A percentile compares a stretch with the other conserved stretches of the same genome.
These are phyloP conservation scores for Orchesellides sinensis DNA, from an alignment of 2,888 invertebrate genomes.

Conservation along the genomic window DNA sequence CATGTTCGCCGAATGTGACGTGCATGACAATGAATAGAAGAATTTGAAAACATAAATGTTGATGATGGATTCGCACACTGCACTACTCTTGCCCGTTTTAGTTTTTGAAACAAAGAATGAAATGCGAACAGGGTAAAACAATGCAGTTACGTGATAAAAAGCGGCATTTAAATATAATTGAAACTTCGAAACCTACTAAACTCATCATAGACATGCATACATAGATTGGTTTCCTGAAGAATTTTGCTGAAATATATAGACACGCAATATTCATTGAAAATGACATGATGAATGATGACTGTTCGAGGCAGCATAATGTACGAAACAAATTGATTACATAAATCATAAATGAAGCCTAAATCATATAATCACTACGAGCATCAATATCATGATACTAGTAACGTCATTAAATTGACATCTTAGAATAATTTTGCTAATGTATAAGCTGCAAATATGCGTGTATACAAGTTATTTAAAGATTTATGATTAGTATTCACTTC, in stretches of 20 bases:
- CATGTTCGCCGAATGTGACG: conserved; percentile 25
- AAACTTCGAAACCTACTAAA: not conserved
- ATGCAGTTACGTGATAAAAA: not conserved
- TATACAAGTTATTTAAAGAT: not conserved
- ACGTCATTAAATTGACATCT: too few species aligned
- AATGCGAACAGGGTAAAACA: not conserved
- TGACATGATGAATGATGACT: conserved; percentile 2
- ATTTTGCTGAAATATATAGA: too few species aligned
- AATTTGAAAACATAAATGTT: too few species aligned
- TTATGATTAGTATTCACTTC: too few species aligned
- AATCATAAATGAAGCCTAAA: not conserved
- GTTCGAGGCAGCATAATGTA: too few species aligned
- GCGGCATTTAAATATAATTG: too few species aligned
- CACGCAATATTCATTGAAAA: too few species aligned
- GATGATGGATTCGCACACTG: not conserved
- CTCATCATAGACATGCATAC: not conserved
- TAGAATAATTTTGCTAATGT: too few species aligned
- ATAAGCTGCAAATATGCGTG: too few species aligned
- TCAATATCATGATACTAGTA: not conserved
- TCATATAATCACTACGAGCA: not conserved
- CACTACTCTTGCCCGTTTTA: not conserved
- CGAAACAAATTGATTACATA: not conserved
- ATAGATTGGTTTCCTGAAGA: not conserved
- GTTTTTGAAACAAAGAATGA: not conserved
- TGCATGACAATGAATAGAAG: conserved; percentile 33